Percentiles rank a stretch among this genome's conserved stretches.
These are phyloP conservation scores for Ecdyonurus torrentis DNA, from an alignment of 2,888 invertebrate species.

Conservation along the genomic window DNA sequence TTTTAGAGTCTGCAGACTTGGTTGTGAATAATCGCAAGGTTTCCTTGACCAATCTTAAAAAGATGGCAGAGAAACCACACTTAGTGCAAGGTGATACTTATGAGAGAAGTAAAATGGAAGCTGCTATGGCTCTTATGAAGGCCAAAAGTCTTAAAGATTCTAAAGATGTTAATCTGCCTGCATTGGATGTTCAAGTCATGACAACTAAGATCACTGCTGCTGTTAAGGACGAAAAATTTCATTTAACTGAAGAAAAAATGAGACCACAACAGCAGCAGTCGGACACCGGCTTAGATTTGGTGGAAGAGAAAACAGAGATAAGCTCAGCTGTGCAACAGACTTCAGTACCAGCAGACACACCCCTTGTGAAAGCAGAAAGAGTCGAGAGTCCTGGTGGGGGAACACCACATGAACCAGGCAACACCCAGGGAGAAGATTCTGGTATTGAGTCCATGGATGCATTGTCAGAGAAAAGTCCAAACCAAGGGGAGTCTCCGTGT, in stretches of 20 bases:
- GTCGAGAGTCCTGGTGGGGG: conserved; percentile 10
- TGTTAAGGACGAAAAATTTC: neutral
- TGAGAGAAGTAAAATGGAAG: neutral
- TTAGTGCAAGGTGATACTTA: neutral
- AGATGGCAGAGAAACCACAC: conserved; percentile 1
- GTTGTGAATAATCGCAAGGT: conserved; percentile 1
- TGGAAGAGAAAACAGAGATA: conserved; percentile 3
- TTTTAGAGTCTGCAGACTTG: neutral
- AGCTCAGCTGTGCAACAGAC: neutral
- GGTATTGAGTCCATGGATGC: conserved; percentile 90
- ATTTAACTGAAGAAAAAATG: neutral
- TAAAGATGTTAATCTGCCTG: neutral
- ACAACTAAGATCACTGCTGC: neutral
- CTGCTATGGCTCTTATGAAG: neutral
- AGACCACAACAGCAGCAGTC: neutral
- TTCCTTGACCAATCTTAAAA: neutral
- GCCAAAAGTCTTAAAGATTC: neutral
- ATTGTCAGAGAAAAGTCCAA: conserved; percentile 79
- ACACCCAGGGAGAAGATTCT: conserved; percentile 63
- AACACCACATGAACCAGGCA: conserved; percentile 19
- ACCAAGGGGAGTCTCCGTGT: conserved; percentile 55
- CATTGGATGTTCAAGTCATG: neutral
- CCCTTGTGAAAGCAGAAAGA: neutral
- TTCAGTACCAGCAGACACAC: neutral
- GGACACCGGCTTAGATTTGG: neutral